Evolutionary conservation across 1,140 invertebrate genomes (phyloP), one percentile per base, ranked within the genome.

Genomic region (Apis florea): DNA sequence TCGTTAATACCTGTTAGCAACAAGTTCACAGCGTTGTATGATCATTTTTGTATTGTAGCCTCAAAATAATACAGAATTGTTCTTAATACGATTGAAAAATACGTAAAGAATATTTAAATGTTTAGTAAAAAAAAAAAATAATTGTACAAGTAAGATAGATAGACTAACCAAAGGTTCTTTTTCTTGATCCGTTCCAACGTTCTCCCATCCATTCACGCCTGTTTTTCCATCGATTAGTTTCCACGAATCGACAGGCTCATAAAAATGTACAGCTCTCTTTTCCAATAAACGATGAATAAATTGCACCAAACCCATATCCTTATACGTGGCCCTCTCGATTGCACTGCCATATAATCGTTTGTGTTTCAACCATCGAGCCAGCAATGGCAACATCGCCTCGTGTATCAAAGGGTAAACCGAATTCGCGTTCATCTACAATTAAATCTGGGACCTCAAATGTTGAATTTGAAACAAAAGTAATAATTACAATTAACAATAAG

Each of bases 211-310:
- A 0, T 93, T 91, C 4, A 88, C 82, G 77, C 95, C 95, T 53
- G 86, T 90, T 73, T 93, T 92, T 4, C 94, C 93, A 72, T 94
- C 92, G 1, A 95, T 80, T 13, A 96, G 87, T 58, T 93, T 89
- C 87, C 94, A 95, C 49, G 88, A 89, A 89, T 96, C 95, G 6
- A 90, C 73, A 1, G 89, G 66, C 0, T 93, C 93, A 82, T 94
- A 93, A 79, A 96, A 96, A 2, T 91, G 89, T 0, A 95, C 90
- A 0, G 95, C 95, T 26, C 95, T 89, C 75, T 95, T 95, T 47
- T 93, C 93, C 51, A 96, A 83, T 51, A 96, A 89, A 31, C 95
- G 92, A 75, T 95, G 94, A 31, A 95, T 93, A 9, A 95, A 93
- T 31, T 95, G 92, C 10, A 94, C 86, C 26, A 96, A 90, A 1